Evolutionary conservation across 2,888 invertebrate species (phyloP).

Genomic region (Dryococelus australis): DNA sequence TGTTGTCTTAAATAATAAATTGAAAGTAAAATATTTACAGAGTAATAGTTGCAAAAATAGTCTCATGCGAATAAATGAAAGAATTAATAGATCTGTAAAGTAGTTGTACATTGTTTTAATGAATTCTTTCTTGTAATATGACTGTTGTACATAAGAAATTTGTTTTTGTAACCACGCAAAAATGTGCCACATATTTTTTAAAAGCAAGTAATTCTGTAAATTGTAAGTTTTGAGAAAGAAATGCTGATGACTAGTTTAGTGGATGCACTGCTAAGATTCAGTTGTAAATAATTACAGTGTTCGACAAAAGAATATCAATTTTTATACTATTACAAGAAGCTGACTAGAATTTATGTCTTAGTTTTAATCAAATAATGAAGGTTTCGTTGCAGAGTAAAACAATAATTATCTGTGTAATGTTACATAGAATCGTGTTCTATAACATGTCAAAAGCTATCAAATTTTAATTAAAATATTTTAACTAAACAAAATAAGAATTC

Average conservation of each 20-base stretch:
- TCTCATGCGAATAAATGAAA: background rate
- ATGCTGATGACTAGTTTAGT: conserved; percentile 10
- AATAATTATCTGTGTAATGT: background rate
- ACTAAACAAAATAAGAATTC: background rate
- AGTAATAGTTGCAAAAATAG: background rate
- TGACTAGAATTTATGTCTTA: background rate
- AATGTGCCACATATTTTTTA: background rate
- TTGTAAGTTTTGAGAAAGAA: background rate
- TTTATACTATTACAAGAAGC: background rate
- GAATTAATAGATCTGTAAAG: background rate
- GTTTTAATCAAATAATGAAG: background rate
- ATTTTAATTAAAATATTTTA: background rate
- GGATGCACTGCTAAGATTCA: background rate
- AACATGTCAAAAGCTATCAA: background rate
- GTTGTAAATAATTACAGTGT: background rate
- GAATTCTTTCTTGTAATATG: background rate
- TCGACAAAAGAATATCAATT: background rate
- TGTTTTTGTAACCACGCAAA: background rate
- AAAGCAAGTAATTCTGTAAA: background rate
- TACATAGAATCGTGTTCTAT: background rate
- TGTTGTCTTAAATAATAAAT: background rate
- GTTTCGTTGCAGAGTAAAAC: background rate
- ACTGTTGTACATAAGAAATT: background rate
- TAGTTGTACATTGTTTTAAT: background rate
- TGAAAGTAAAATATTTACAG: background rate